A percentile compares a stretch with the other conserved stretches of the same genome.
These are phyloP conservation scores for Sisyra nigra DNA, from an alignment of 2,888 invertebrate genomes.

Conservation along the genomic window DNA sequence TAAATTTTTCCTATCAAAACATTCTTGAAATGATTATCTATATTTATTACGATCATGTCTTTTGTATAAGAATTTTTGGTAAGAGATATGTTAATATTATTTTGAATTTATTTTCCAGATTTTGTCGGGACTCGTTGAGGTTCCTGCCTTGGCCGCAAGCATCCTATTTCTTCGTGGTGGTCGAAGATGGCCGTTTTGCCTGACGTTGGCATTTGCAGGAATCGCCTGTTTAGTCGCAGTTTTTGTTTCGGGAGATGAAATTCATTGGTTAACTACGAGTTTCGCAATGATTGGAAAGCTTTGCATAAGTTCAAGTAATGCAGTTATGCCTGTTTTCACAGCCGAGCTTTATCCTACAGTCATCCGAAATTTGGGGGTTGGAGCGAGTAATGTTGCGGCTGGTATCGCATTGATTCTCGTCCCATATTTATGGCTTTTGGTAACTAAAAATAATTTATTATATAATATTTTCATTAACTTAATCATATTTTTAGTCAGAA, in stretches of 20 bases:
- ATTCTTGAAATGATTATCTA: too few relatives aligned
- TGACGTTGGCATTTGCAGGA: slow-evolving; percentile 50
- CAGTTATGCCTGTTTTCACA: slow-evolving; percentile 61
- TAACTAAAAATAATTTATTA: too few relatives aligned
- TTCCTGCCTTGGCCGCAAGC: slow-evolving; percentile 61
- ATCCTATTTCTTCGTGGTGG: slow-evolving; percentile 62
- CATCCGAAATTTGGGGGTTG: slow-evolving; percentile 62
- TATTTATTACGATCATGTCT: too few relatives aligned
- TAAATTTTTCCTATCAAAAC: too few relatives aligned
- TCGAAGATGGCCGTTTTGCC: slow-evolving; percentile 51
- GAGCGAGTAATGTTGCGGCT: slow-evolving; percentile 57
- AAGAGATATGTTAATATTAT: too few relatives aligned
- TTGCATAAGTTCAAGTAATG: slow-evolving; percentile 61
- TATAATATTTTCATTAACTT: neutral
- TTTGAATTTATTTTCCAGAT: slow-evolving; percentile 26
- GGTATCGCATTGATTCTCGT: slow-evolving; percentile 59
- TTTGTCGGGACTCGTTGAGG: slow-evolving; percentile 56
- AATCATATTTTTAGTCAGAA: slow-evolving; percentile 34
- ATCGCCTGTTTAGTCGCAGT: slow-evolving; percentile 44
- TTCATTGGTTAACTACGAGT: slow-evolving; percentile 53
- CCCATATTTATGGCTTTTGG: slow-evolving; percentile 63
- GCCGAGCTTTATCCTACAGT: slow-evolving; percentile 70
- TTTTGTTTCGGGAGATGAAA: slow-evolving; percentile 10
- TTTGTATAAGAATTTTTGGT: too few relatives aligned
- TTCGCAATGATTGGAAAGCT: slow-evolving; percentile 68